These are phyloP conservation scores for Eolophus roseicapilla DNA, from an alignment of 2,113 vertebrate genomes.

Conservation along the genomic window DNA sequence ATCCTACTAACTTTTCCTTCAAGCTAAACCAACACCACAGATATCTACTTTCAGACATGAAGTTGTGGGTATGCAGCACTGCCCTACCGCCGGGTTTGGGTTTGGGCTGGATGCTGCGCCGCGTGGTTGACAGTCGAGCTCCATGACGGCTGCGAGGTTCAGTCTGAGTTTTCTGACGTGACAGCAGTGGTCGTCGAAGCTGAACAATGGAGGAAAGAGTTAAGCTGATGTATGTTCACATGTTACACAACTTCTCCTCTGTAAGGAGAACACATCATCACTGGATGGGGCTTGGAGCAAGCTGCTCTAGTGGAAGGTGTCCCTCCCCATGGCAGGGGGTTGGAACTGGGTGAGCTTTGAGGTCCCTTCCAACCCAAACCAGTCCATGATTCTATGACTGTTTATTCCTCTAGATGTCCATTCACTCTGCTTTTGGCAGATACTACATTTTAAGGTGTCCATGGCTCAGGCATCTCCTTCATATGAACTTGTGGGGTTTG, in stretches of 20 bases:
- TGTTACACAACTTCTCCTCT: not conserved
- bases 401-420: not conserved
- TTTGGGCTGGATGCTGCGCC: slow-evolving; percentile 95
- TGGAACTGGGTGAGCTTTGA: not conserved
- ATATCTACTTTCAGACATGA: not conserved
- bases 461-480: not conserved
- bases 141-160: slow-evolving; percentile 86
- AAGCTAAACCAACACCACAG: not conserved
- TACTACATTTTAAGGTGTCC: not conserved
- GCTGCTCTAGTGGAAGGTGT: not conserved
- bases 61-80: not conserved
- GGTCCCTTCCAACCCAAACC: not conserved
- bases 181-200: slow-evolving; percentile 92
- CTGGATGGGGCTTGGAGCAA: not conserved
- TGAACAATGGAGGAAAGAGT: slow-evolving; percentile 55
- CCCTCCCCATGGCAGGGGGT: not conserved
- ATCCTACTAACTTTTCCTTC: not conserved
- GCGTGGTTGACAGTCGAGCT: slow-evolving; percentile 92
- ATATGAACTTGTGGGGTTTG: not conserved
- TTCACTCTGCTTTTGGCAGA: not conserved
- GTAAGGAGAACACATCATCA: not conserved
- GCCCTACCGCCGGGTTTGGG: slow-evolving; percentile 85
- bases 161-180: slow-evolving; percentile 88
- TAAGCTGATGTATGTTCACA: not conserved
- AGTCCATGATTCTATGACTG: not conserved